phyloP scores from a whole-genome alignment of 2,113 vertebrate species.

The Carollia perspicillata region DNA sequence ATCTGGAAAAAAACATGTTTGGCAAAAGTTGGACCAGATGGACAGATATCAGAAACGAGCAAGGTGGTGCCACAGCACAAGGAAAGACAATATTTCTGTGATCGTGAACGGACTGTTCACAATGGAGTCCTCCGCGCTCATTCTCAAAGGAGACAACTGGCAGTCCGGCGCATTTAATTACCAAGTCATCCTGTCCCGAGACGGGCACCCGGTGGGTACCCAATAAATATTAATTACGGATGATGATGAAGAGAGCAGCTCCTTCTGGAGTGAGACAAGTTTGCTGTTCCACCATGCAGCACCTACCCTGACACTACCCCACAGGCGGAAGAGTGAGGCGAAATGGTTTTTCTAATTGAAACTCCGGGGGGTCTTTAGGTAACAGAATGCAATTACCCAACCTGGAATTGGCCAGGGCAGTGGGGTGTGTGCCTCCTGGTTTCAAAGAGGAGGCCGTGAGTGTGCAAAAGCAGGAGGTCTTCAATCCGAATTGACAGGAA shows the following conservation, averaged over 20 bases:
- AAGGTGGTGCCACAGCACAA: not conserved
- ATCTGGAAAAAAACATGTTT: conserved; percentile 49
- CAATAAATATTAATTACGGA: conserved; percentile 69
- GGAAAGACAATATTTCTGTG: not conserved
- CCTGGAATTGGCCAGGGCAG: conserved; percentile 65
- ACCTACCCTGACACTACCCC: not conserved
- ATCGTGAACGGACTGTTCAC: conserved; percentile 4
- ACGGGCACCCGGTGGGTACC: conserved; percentile 29
- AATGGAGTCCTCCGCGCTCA: not conserved
- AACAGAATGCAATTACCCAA: conserved; percentile 66
- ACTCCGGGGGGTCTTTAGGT: conserved; percentile 59
- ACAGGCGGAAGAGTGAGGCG: conserved; percentile 34
- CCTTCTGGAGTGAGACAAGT: conserved; percentile 5
- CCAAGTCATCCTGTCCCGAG: conserved; percentile 38
- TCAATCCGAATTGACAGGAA: conserved; percentile 17
- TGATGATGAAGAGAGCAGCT: conserved; percentile 42
- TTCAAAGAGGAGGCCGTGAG: conserved; percentile 48
- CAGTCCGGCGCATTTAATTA: conserved; percentile 53
- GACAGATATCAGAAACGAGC: conserved; percentile 15
- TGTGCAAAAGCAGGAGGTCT: not conserved
- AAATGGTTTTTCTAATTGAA: conserved; percentile 69
- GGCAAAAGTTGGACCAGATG: conserved; percentile 61
- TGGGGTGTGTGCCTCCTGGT: conserved; percentile 42
- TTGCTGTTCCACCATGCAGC: not conserved
- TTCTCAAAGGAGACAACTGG: conserved; percentile 25